Percentiles rank a stretch among this genome's conserved stretches.
Evolutionary conservation across 2,888 invertebrate genomes (phyloP).

Genomic region (Thereva unica): DNA sequence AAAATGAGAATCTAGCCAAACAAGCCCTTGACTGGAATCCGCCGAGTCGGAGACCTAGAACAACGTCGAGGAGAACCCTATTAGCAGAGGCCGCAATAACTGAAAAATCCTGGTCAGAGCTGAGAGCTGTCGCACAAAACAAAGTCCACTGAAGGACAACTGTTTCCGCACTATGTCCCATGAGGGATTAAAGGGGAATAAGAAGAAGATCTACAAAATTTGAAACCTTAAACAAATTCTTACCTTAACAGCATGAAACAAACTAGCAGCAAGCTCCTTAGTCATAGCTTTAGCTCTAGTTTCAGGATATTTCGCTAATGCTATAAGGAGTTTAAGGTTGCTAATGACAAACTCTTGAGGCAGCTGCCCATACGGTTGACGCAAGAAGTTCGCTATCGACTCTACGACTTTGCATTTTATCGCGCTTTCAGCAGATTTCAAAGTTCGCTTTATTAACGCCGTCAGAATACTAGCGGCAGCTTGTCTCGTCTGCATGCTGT

Average conservation of each 20-base stretch:
- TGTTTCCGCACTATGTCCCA: no score
- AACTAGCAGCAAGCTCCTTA: conserved; percentile 3
- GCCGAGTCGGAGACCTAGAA: no score
- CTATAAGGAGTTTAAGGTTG: conserved; percentile 23
- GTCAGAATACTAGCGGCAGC: conserved; percentile 31
- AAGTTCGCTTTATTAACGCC: conserved; percentile 22
- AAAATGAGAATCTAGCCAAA: no score
- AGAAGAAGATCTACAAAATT: no score
- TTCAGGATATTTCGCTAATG: conserved; percentile 32
- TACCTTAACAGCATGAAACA: conserved; percentile 36
- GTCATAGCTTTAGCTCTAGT: conserved; percentile 27
- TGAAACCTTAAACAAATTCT: neutral
- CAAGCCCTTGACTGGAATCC: no score
- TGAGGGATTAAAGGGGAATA: no score
- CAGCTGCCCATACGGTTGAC: conserved; percentile 26
- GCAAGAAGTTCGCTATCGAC: conserved; percentile 9
- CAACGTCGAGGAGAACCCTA: no score
- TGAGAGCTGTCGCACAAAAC: no score
- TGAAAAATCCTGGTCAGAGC: no score
- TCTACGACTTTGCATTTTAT: conserved; percentile 15
- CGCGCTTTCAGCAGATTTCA: conserved; percentile 19
- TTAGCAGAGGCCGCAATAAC: no score
- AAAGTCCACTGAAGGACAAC: no score
- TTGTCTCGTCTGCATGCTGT: conserved; percentile 16
- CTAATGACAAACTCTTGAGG: conserved; percentile 30